Evolutionary conservation across 2,797 vertebrate genomes (phyloP), one percentile per base, ranked within the genome.

Genomic region (Sitta carolinensis): DNA sequence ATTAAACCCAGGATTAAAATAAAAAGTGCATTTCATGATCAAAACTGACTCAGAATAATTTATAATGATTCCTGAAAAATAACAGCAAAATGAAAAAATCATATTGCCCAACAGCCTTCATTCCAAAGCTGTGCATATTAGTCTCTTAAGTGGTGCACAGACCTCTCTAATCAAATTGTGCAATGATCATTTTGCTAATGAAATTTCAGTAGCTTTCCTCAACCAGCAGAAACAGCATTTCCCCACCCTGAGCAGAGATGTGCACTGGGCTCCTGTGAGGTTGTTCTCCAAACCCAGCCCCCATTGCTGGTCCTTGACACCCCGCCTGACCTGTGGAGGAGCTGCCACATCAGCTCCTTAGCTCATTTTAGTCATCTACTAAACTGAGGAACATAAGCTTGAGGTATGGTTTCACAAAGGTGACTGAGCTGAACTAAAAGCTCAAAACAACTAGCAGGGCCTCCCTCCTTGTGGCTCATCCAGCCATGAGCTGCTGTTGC

Each of bases 221-320:
- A 74, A 61, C 3, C 18, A 72, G 27, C 3, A 6, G 36, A n/a
- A 61, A 25, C 0, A 79, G 16, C 19, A 42, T 40, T 57, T 30
- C n/a, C 55, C 8, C 55, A 68, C 1, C 8, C 29, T 1, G 4
- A 25, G 26, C 2, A 15, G 40, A 82, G 61, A 47, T 21, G 36
- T 20, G 58, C 14, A 5, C 51, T 55, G 42, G 48, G 26, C 29
- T 50, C 40, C 21, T 1, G 0, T 4, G 55, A 68, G 38, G 54
- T 3, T 64, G 43, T 6, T 32, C 12, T 9, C 27, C 83, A 77
- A 70, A 63, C 7, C 29, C 80, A 84, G 70, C 16, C n/a, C n/a
- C 42, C 1, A 4, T 0, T 9, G 8, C 55, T 38, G 13, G 8
- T 54, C 55, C 48, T 43, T 2, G 1, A 42, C 66, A 42, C 9